Conservation (phyloP, 2,113 vertebrate genomes). For the Choloepus hoffmanni region DNA sequence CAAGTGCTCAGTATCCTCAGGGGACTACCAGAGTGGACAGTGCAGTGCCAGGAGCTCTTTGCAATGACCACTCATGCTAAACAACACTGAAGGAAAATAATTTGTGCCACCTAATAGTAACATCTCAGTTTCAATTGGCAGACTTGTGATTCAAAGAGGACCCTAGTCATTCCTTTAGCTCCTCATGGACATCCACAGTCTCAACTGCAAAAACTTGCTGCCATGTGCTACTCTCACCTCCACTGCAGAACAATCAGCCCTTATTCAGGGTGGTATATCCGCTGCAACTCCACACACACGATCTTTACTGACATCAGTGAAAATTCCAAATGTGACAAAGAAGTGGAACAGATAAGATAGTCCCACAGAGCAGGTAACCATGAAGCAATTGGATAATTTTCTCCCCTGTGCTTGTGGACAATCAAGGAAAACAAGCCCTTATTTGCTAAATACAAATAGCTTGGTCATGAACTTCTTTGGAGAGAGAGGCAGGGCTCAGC, state of each 20-base stretch:
- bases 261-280: too few relatives aligned
- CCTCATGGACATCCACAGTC: not conserved
- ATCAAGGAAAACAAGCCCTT: constrained; percentile 26
- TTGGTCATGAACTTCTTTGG: not conserved
- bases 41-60: rapidly evolving
- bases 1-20: rapidly evolving
- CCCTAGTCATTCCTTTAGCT: not conserved
- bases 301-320: not conserved
- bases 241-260: not conserved
- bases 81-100: not conserved
- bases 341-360: not conserved
- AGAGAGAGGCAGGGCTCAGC: not conserved
- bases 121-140: not conserved
- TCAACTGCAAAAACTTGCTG: not conserved
- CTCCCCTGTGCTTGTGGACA: not conserved
- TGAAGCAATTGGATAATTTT: not conserved
- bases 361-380: rapidly evolving
- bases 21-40: not conserved
- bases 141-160: not conserved
- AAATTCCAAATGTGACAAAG: not conserved
- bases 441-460: constrained; percentile 50
- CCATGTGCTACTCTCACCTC: not conserved
- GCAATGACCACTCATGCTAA: not conserved
- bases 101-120: not conserved
- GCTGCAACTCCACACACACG: rapidly evolving